Evolutionary conservation across 2,113 vertebrate genomes (phyloP).

Genomic region (Mus pahari): DNA sequence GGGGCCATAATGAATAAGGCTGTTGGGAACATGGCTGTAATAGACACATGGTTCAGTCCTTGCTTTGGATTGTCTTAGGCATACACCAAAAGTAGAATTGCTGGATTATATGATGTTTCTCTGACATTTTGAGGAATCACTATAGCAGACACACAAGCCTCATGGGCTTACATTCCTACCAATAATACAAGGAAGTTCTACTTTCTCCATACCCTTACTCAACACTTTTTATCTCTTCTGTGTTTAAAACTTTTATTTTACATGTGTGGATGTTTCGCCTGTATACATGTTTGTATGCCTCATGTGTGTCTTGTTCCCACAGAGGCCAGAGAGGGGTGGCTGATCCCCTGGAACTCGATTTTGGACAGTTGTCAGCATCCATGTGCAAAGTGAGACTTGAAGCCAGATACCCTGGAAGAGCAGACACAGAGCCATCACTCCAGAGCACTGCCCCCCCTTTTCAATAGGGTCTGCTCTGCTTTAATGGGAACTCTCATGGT

Average conservation of each 20-base stretch:
- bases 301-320: not conserved
- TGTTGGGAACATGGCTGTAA: not conserved
- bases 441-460: too few species aligned
- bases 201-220: not conserved
- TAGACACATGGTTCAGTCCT: not conserved
- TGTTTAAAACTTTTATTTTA: not conserved
- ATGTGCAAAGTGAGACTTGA: not conserved
- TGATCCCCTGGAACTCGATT: not conserved
- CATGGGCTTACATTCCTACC: not conserved
- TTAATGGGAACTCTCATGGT: not conserved
- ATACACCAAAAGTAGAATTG: not conserved
- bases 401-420: not conserved
- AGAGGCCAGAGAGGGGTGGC: not conserved
- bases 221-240: not conserved
- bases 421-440: not conserved
- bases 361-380: not conserved
- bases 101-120: not conserved
- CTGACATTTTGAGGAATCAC: not conserved
- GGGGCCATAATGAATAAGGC: not conserved
- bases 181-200: not conserved
- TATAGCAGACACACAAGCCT: not conserved
- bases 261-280: not conserved
- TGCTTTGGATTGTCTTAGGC: not conserved
- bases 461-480: not conserved
- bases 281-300: not conserved